Percentiles rank a stretch among this genome's conserved stretches.
These are phyloP conservation scores for Neogale vison DNA, from an alignment of 2,113 vertebrate genomes.

Conservation along the genomic window DNA sequence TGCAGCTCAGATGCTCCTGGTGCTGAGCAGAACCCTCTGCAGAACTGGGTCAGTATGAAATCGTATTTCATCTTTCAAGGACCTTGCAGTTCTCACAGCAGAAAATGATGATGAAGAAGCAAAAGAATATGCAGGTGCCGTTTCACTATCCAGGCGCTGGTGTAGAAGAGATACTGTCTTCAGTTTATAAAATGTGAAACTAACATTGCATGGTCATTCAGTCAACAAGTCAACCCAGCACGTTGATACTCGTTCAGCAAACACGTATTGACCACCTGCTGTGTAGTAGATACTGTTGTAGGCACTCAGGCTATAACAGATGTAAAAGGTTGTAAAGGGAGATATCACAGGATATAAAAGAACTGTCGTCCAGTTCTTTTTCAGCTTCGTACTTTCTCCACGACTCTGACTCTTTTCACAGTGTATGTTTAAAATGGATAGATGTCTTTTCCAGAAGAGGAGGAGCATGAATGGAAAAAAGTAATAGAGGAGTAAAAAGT, in stretches of 20 bases:
- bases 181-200: background rate
- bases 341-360: too few relatives aligned
- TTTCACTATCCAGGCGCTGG: background rate
- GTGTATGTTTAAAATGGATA: background rate
- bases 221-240: background rate
- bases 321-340: too few relatives aligned
- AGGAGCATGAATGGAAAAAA: background rate
- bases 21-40: background rate
- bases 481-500: background rate
- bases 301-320: background rate
- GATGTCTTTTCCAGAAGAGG: background rate
- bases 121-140: background rate
- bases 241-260: background rate
- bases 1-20: background rate
- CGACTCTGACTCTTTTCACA: background rate
- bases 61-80: background rate
- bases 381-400: background rate
- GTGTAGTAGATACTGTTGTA: too few relatives aligned
- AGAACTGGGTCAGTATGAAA: background rate
- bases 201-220: background rate
- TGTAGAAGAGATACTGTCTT: background rate
- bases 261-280: background rate
- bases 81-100: background rate
- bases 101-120: background rate
- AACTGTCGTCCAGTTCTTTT: background rate